These are phyloP conservation scores for Vombatus ursinus DNA, from an alignment of 2,113 vertebrate genomes.

Conservation along the genomic window DNA sequence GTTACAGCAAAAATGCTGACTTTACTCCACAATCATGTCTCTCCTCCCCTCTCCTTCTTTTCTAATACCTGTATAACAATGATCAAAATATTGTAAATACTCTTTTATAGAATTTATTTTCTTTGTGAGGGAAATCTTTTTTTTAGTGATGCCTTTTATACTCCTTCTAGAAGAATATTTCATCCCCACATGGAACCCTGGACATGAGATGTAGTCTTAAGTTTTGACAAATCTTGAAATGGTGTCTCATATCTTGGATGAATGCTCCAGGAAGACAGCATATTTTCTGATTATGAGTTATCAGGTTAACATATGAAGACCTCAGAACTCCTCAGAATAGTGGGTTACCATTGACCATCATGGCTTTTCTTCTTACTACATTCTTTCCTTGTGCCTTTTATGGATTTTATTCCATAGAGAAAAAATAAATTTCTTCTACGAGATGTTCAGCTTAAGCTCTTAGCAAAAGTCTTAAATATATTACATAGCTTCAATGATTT, in stretches of 20 bases:
- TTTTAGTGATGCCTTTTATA: not conserved
- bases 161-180: not conserved
- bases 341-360: not conserved
- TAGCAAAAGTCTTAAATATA: not conserved
- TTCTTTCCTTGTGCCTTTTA: not conserved
- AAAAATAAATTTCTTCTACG: not conserved
- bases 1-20: too few species aligned
- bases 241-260: not conserved
- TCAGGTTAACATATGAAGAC: not conserved
- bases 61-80: not conserved
- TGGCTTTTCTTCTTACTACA: not conserved
- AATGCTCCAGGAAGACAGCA: not conserved
- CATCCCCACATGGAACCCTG: too few species aligned
- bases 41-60: not conserved
- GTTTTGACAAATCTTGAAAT: not conserved
- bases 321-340: not conserved
- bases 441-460: not conserved
- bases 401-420: not conserved
- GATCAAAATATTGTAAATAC: not conserved
- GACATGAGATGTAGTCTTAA: not conserved
- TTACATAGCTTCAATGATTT: not conserved
- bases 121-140: not conserved
- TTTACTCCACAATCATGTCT: not conserved
- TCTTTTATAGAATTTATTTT: not conserved
- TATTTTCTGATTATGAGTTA: not conserved